These are phyloP conservation scores for Valencia hispanica DNA, from an alignment of 2,797 vertebrate species.

Conservation along the genomic window DNA sequence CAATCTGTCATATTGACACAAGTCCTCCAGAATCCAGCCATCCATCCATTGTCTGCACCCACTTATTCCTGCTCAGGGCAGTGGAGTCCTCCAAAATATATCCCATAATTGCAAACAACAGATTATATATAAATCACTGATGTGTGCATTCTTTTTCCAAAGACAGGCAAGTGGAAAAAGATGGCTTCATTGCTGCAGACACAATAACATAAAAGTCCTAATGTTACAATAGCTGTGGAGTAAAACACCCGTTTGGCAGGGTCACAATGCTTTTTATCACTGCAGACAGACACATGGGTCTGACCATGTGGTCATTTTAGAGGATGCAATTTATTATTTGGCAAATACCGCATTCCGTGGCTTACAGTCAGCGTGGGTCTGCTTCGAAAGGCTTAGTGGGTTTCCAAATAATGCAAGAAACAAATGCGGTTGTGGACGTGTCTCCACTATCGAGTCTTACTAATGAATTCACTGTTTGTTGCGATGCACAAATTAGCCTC, in stretches of 20 bases:
- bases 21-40: constrained; percentile 5
- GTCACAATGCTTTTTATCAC: constrained; percentile 27
- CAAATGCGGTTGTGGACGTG: neutral
- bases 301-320: constrained; percentile 23
- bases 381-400: neutral
- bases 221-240: constrained; percentile 30
- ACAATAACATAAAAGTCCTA: constrained; percentile 22
- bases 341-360: constrained; percentile 11
- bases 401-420: neutral
- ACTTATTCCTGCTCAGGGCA: neutral
- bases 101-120: constrained; percentile 55
- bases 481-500: neutral
- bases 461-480: constrained; percentile 2
- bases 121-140: constrained; percentile 51
- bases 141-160: constrained; percentile 42
- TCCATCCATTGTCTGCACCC: neutral
- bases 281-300: constrained; percentile 1
- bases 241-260: constrained; percentile 31
- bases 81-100: constrained; percentile 49
- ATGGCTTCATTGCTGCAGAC: constrained; percentile 23
- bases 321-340: constrained; percentile 15
- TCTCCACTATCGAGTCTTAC: neutral
- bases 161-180: constrained; percentile 38
- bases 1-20: constrained; percentile 34
- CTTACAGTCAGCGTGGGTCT: neutral